Percentiles rank a stretch among this genome's conserved stretches.
Evolutionary conservation across 2,113 vertebrate species (phyloP).

Genomic region (Naja naja): DNA sequence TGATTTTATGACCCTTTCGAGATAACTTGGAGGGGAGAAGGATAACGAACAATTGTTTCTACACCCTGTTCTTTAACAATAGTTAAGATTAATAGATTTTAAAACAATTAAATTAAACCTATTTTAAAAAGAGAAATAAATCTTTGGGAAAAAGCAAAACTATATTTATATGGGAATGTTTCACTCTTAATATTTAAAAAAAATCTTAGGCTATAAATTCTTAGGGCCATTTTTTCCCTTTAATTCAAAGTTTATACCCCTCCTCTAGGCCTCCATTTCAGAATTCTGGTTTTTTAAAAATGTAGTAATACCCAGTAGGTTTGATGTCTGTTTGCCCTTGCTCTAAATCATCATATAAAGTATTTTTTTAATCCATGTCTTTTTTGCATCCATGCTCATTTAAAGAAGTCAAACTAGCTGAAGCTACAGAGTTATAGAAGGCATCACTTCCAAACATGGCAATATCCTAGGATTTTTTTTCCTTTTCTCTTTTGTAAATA

Average conservation of each 20-base stretch:
- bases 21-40: neutral
- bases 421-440: neutral
- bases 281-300: neutral
- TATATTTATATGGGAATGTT: neutral
- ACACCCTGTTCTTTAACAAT: neutral
- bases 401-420: neutral
- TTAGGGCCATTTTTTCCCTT: neutral
- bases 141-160: neutral
- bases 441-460: neutral
- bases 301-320: neutral
- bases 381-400: neutral
- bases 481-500: neutral
- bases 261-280: neutral
- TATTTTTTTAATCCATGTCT: neutral
- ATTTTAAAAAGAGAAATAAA: neutral
- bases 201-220: neutral
- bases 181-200: neutral
- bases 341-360: neutral
- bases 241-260: neutral
- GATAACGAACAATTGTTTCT: neutral
- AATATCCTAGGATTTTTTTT: neutral
- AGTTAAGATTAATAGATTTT: neutral
- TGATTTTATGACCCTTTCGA: neutral
- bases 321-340: neutral
- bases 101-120: neutral